These are phyloP conservation scores for Myopa tessellatipennis DNA, from an alignment of 2,888 invertebrate genomes.

Conservation along the genomic window DNA sequence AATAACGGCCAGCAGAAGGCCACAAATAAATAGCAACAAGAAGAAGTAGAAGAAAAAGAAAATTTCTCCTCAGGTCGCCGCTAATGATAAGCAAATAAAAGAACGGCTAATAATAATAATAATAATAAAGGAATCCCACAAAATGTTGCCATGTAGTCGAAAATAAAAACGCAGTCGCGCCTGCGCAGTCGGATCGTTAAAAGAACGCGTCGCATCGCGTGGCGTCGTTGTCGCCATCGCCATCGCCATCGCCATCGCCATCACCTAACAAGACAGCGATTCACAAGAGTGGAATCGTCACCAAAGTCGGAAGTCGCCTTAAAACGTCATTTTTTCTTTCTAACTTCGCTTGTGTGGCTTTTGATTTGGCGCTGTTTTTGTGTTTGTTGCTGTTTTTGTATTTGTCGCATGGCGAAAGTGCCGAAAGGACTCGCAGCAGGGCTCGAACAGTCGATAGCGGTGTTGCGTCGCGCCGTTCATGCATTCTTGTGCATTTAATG, in stretches of 20 bases:
- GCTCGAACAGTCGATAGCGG: no score
- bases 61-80: slow-evolving; percentile 5
- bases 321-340: neutral
- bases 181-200: slow-evolving; percentile 7
- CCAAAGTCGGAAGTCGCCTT: neutral
- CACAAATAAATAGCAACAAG: neutral
- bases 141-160: slow-evolving; percentile 8
- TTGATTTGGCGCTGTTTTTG: no score
- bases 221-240: neutral
- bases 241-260: neutral
- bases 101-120: neutral
- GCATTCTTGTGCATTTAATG: slow-evolving; percentile 20
- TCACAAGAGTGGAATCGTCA: neutral
- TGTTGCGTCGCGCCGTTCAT: neutral
- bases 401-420: neutral
- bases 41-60: neutral
- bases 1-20: neutral
- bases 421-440: neutral
- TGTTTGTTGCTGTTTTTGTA: neutral
- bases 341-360: no score
- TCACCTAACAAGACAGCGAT: neutral
- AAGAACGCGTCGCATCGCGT: neutral
- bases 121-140: neutral
- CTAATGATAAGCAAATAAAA: slow-evolving; percentile 37
- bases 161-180: slow-evolving; percentile 11